These are phyloP conservation scores for Procambarus virginalis DNA, from an alignment of 1,140 invertebrate genomes.

Conservation along the genomic window DNA sequence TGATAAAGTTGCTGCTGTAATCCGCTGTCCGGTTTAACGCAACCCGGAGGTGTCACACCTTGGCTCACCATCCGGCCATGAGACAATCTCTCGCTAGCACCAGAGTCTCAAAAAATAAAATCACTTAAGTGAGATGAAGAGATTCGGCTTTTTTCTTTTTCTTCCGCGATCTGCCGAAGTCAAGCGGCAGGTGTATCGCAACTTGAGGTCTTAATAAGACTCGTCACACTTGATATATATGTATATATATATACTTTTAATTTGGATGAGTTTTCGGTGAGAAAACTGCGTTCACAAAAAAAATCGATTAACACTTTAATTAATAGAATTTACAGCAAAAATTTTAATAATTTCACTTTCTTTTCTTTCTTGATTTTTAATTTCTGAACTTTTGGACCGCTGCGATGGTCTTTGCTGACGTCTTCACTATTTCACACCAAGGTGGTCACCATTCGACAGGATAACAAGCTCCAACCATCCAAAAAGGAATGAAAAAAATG, in stretches of 20 bases:
- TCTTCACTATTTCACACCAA: background rate
- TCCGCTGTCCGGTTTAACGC: constrained; percentile 13
- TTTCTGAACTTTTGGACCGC: constrained; percentile 14
- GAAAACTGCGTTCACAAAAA: background rate
- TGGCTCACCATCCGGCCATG: constrained; percentile 29
- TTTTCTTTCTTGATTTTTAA: background rate
- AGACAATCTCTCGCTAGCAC: constrained; percentile 10
- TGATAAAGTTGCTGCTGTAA: background rate
- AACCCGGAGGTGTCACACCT: background rate
- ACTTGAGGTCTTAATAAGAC: background rate
- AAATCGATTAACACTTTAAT: constrained; percentile 15
- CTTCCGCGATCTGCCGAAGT: background rate
- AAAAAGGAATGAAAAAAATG: constrained; percentile 10
- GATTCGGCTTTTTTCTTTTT: background rate
- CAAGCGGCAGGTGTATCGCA: background rate
- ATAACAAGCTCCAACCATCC: constrained; percentile 20
- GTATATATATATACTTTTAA: too few relatives aligned
- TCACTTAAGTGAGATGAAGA: too few relatives aligned
- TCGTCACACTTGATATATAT: constrained; percentile 18
- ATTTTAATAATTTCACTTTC: constrained; percentile 7
- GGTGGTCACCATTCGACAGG: constrained; percentile 11
- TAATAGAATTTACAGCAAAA: background rate
- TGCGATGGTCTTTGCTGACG: background rate
- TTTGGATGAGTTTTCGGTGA: too few relatives aligned
- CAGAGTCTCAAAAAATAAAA: background rate